phyloP scores from a whole-genome alignment of 2,888 invertebrate genomes.

The Thereva unica region DNA sequence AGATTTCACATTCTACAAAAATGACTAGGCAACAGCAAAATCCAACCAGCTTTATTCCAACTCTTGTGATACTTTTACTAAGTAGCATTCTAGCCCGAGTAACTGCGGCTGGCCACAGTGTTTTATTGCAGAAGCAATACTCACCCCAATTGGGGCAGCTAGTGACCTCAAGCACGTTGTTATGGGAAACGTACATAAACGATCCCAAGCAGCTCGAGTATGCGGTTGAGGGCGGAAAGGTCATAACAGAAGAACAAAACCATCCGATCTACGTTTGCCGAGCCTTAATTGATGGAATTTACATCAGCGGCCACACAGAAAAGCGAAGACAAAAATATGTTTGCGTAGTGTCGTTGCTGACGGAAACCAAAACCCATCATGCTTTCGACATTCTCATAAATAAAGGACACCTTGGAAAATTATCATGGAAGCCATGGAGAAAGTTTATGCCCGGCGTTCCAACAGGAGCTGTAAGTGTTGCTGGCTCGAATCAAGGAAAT shows the following conservation, averaged over 20 bases:
- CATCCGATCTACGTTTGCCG: slow-evolving; percentile 74
- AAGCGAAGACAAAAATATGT: slow-evolving; percentile 63
- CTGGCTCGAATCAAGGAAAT: slow-evolving; percentile 53
- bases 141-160: slow-evolving; percentile 64
- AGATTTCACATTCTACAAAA: too few relatives aligned
- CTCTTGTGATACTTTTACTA: slow-evolving; percentile 20
- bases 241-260: slow-evolving; percentile 53
- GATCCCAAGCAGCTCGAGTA: slow-evolving; percentile 62
- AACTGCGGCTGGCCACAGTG: slow-evolving; percentile 49
- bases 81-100: slow-evolving; percentile 41
- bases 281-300: slow-evolving; percentile 71
- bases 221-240: slow-evolving; percentile 69
- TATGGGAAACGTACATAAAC: slow-evolving; percentile 67
- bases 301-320: slow-evolving; percentile 68
- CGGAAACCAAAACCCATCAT: slow-evolving; percentile 63
- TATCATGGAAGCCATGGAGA: slow-evolving; percentile 77
- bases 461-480: slow-evolving; percentile 67
- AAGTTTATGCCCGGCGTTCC: slow-evolving; percentile 68
- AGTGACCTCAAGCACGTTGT: slow-evolving; percentile 78
- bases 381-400: slow-evolving; percentile 77
- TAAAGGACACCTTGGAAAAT: slow-evolving; percentile 73
- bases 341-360: slow-evolving; percentile 68
- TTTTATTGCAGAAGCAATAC: slow-evolving; percentile 53
- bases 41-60: not conserved
- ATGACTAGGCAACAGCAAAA: not conserved